phyloP scores from a whole-genome alignment of 2,888 invertebrate genomes.

The Microplitis manilae region DNA sequence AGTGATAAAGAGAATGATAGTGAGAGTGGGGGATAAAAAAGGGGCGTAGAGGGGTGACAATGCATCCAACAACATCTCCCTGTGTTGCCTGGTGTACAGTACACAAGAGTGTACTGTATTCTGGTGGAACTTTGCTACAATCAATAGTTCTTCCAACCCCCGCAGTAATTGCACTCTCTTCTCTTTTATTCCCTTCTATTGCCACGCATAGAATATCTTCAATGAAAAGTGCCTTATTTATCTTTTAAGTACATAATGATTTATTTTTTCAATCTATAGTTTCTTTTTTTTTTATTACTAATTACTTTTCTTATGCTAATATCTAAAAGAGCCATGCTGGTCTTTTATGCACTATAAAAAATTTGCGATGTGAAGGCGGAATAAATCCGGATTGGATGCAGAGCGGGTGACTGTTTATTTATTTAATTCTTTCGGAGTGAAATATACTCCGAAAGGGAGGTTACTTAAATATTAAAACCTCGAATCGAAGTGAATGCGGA shows the following conservation, averaged over 20 bases:
- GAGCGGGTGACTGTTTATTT: too few species aligned
- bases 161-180: conserved; percentile 35
- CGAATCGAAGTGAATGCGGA: too few species aligned
- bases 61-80: conserved; percentile 43
- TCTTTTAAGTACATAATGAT: not conserved
- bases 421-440: too few species aligned
- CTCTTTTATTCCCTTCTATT: conserved; percentile 11
- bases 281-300: not conserved
- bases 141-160: conserved; percentile 46
- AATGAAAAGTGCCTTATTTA: not conserved
- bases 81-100: conserved; percentile 16
- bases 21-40: conserved; percentile 36
- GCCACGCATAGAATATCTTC: conserved; percentile 3
- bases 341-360: too few species aligned
- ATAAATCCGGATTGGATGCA: too few species aligned
- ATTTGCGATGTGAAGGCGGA: too few species aligned
- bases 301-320: not conserved
- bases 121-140: conserved; percentile 43
- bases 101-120: not conserved
- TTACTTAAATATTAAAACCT: too few species aligned
- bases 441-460: too few species aligned
- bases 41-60: conserved; percentile 45
- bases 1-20: conserved; percentile 23
- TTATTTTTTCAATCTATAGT: not conserved
- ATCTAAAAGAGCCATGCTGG: not conserved